These are phyloP conservation scores for Crotalus viridis DNA, from an alignment of 2,113 vertebrate genomes.

Conservation along the genomic window DNA sequence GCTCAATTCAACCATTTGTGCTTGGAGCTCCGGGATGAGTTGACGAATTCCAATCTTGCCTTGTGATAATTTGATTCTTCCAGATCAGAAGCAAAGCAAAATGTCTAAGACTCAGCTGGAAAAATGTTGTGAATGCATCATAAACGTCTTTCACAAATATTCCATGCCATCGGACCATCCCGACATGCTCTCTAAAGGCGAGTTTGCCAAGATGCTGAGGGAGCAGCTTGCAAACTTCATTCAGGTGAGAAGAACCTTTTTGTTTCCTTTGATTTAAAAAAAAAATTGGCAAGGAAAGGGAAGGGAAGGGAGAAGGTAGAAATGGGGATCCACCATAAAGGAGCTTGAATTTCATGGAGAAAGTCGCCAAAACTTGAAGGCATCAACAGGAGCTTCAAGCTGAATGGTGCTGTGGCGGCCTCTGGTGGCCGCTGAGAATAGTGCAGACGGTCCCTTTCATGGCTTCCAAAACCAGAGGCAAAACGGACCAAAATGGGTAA, in stretches of 20 bases:
- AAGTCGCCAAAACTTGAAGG: too few species aligned
- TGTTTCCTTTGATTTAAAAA: too few species aligned
- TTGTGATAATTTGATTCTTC: background rate
- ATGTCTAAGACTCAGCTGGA: constrained; percentile 20
- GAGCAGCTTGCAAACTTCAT: constrained; percentile 40
- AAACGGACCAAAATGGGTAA: background rate
- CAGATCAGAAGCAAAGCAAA: background rate
- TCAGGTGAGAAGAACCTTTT: constrained; percentile 22
- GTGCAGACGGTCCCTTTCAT: background rate
- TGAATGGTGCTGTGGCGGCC: background rate
- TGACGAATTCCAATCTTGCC: background rate
- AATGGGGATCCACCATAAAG: background rate
- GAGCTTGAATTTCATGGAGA: background rate
- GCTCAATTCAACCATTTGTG: background rate
- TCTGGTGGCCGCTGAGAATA: background rate
- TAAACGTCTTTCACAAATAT: constrained; percentile 39
- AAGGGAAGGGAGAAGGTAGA: background rate
- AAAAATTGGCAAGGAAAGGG: too few species aligned
- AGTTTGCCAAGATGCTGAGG: constrained; percentile 8
- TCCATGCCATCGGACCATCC: fast-evolving
- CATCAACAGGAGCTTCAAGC: background rate
- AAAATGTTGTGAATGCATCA: background rate
- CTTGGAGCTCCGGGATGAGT: background rate
- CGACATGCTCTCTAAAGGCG: background rate
- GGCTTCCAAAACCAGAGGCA: background rate